These are phyloP conservation scores for Meriones unguiculatus DNA, from an alignment of 2,113 vertebrate genomes.

Conservation along the genomic window DNA sequence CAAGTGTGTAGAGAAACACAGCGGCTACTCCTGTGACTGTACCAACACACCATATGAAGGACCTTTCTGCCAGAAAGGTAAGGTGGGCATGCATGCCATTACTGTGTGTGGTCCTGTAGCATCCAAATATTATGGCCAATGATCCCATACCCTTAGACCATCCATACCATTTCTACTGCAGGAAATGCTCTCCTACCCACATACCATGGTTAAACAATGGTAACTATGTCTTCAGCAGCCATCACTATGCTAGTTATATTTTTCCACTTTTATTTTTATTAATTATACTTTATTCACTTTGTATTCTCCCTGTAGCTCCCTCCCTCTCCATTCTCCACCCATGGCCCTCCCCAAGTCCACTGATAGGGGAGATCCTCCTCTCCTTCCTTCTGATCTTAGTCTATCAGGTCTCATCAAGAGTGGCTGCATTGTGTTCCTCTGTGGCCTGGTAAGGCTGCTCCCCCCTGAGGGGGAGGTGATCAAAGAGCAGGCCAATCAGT, in stretches of 20 bases:
- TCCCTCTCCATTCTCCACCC: too few species aligned
- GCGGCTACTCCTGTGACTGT: slow-evolving; percentile 96
- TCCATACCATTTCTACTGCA: too few species aligned
- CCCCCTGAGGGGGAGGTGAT: too few species aligned
- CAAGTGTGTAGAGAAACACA: slow-evolving; percentile 95
- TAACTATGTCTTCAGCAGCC: neutral
- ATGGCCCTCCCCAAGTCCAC: too few species aligned
- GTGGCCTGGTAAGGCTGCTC: too few species aligned
- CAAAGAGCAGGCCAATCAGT: too few species aligned
- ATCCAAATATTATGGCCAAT: accelerated
- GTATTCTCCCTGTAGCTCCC: too few species aligned
- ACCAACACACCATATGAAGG: slow-evolving; percentile 95
- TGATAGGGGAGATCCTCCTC: too few species aligned
- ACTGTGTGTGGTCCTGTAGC: accelerated
- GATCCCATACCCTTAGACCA: accelerated
- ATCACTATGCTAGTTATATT: neutral
- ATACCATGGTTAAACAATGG: neutral
- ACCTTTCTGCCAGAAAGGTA: slow-evolving; percentile 95
- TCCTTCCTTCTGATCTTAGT: too few species aligned
- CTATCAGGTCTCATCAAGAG: too few species aligned
- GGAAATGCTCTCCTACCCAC: neutral
- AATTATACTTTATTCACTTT: neutral
- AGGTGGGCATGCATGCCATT: accelerated
- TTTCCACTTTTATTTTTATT: neutral
- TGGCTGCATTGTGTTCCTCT: too few species aligned